These are phyloP conservation scores for Anguilla pacifica DNA, from an alignment of 2,797 vertebrate genomes.

Conservation along the genomic window DNA sequence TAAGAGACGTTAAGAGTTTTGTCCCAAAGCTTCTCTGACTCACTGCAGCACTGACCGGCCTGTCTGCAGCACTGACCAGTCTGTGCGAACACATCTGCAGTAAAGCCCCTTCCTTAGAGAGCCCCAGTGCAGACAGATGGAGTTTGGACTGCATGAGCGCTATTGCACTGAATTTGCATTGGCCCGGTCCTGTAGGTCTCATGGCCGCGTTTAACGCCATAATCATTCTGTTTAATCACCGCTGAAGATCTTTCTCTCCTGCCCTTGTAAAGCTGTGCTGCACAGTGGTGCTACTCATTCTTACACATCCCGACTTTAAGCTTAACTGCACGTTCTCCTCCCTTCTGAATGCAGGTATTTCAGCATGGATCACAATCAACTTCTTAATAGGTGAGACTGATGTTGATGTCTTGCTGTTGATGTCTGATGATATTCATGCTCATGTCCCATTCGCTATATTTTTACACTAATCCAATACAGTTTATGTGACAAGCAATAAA, in stretches of 20 bases:
- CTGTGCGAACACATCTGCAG: slow-evolving; percentile 49
- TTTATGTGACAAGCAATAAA: too few species aligned
- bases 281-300: background rate
- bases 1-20: slow-evolving; percentile 52
- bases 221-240: background rate
- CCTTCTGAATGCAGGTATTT: slow-evolving; percentile 75
- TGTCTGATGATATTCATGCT: background rate
- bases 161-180: slow-evolving; percentile 32
- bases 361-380: slow-evolving; percentile 94
- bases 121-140: slow-evolving; percentile 51
- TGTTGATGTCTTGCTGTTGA: background rate
- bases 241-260: background rate
- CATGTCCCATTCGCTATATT: background rate
- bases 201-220: slow-evolving; percentile 23
- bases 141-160: slow-evolving; percentile 31
- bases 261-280: slow-evolving; percentile 10
- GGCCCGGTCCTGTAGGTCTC: slow-evolving; percentile 30
- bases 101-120: slow-evolving; percentile 46
- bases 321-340: background rate
- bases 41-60: slow-evolving; percentile 30
- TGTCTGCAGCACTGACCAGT: too few species aligned
- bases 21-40: slow-evolving; percentile 62
- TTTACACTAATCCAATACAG: background rate
- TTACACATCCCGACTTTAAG: background rate
- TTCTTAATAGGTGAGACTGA: slow-evolving; percentile 83